Evolutionary conservation across 2,888 invertebrate species (phyloP).

Genomic region (Eueremaeus valkanovi): DNA sequence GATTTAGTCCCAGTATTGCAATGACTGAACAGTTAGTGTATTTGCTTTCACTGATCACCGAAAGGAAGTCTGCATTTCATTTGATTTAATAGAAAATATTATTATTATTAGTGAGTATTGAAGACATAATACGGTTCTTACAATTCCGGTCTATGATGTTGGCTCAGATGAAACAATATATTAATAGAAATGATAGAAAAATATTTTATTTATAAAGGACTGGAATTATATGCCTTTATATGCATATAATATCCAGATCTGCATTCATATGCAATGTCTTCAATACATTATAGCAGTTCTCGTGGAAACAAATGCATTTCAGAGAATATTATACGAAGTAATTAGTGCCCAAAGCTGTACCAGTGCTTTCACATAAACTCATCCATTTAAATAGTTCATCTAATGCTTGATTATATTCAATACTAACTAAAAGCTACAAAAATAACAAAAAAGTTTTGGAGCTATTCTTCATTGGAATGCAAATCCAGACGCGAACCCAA

Average conservation of each 20-base stretch:
- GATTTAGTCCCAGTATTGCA: slow-evolving; percentile 12
- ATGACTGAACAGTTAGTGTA: slow-evolving; percentile 4
- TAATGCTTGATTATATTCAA: neutral
- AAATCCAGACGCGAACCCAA: neutral
- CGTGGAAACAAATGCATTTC: slow-evolving; percentile 19
- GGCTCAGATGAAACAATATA: slow-evolving; percentile 3
- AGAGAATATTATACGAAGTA: neutral
- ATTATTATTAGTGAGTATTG: neutral
- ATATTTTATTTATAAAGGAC: slow-evolving; percentile 15
- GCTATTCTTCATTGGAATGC: neutral
- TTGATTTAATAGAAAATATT: slow-evolving; percentile 13
- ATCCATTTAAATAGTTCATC: neutral
- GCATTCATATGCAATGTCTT: too few relatives aligned
- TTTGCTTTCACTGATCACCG: slow-evolving; percentile 16
- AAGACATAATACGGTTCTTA: slow-evolving; percentile 12
- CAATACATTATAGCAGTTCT: neutral
- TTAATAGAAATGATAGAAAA: slow-evolving; percentile 18
- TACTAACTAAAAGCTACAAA: neutral
- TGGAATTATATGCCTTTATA: neutral
- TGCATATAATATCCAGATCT: neutral
- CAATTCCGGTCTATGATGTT: slow-evolving; percentile 18
- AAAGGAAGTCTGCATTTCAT: slow-evolving; percentile 17
- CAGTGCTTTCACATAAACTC: neutral
- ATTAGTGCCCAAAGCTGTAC: slow-evolving; percentile 12
- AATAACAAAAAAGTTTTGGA: neutral